Evolutionary conservation across 2,797 vertebrate species (phyloP).

Genomic region (Macrochelys suwanniensis): DNA sequence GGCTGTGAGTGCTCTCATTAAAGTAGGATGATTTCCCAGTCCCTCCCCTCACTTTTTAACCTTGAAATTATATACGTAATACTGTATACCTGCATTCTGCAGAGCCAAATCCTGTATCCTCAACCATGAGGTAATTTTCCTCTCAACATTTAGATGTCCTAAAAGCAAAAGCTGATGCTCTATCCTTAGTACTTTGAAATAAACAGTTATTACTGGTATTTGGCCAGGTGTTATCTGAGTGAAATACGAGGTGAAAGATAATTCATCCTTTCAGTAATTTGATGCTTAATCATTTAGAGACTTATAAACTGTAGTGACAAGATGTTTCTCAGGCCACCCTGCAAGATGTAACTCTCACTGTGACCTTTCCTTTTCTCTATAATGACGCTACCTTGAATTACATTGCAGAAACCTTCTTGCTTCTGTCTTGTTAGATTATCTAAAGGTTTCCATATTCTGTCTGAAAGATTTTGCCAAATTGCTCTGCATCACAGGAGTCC

Average conservation of each 20-base stretch:
- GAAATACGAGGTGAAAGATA: conserved; percentile 43
- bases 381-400: background rate
- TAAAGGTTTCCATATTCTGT: background rate
- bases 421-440: conserved; percentile 26
- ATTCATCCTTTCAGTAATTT: conserved; percentile 30
- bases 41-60: background rate
- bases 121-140: background rate
- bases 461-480: conserved; percentile 16
- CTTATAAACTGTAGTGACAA: conserved; percentile 33
- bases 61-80: background rate
- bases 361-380: conserved; percentile 22
- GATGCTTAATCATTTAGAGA: conserved; percentile 10
- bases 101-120: background rate
- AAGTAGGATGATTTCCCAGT: background rate
- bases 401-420: background rate
- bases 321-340: background rate
- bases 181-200: background rate
- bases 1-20: background rate
- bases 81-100: background rate
- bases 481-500: background rate
- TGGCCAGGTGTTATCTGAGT: background rate
- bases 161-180: background rate
- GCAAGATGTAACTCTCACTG: conserved; percentile 4
- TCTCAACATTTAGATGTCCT: background rate
- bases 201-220: background rate